Conservation (phyloP, 2,113 vertebrate species). For the Trochalopteron elliotii region DNA sequence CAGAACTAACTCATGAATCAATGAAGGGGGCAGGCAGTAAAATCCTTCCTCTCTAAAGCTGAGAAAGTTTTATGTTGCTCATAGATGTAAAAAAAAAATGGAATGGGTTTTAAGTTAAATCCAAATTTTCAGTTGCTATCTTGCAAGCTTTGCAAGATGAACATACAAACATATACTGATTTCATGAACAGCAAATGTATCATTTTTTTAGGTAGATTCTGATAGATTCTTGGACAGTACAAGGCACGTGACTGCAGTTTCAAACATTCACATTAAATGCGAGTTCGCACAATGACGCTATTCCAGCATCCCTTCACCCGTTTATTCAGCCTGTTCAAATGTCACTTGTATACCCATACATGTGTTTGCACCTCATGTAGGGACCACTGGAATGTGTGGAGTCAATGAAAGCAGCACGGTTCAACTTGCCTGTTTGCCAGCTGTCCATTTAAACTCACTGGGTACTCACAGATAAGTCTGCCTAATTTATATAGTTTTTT, state of each 20-base stretch:
- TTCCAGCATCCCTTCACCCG: neutral
- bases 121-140: neutral
- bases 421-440: neutral
- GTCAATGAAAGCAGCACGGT: neutral
- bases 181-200: neutral
- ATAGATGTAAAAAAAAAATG: neutral
- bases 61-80: neutral
- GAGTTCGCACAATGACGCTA: accelerated
- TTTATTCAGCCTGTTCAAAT: neutral
- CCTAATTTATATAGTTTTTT: neutral
- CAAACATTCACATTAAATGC: accelerated
- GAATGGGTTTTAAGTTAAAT: neutral
- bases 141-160: neutral
- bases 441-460: neutral
- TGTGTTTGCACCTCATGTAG: neutral
- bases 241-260: neutral
- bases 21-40: neutral
- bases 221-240: neutral
- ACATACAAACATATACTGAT: neutral
- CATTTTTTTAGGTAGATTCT: neutral
- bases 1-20: neutral
- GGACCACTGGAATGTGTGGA: neutral
- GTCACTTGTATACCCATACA: neutral
- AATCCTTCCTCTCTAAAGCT: neutral
- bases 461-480: neutral